These are phyloP conservation scores for Boloria selene DNA, from an alignment of 2,888 invertebrate species.

Conservation along the genomic window DNA sequence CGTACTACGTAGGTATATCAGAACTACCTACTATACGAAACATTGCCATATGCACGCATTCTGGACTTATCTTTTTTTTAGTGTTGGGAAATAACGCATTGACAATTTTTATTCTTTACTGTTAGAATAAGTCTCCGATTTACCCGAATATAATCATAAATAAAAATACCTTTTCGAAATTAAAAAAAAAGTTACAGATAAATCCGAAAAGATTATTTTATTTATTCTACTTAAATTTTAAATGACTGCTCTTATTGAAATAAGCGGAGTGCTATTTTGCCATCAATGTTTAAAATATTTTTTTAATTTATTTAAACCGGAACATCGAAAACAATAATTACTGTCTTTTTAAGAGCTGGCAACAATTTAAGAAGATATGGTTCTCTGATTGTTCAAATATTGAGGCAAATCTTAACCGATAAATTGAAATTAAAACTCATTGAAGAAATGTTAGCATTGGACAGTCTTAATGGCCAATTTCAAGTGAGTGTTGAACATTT, in stretches of 20 bases:
- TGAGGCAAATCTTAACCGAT: conserved; percentile 56
- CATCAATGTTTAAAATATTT: not conserved
- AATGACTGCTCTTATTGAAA: no score
- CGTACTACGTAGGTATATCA: not conserved
- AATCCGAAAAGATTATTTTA: no score
- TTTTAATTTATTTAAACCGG: not conserved
- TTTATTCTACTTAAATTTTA: no score
- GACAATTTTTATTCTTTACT: no score
- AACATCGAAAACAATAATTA: not conserved
- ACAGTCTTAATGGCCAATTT: conserved; percentile 64
- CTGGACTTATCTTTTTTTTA: no score
- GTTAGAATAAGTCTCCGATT: no score
- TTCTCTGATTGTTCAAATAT: conserved; percentile 56
- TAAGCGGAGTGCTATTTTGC: no score
- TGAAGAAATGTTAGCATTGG: conserved; percentile 69
- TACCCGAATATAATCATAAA: no score
- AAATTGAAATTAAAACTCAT: conserved; percentile 64
- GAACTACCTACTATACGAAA: not conserved
- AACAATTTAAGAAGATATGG: conserved; percentile 60
- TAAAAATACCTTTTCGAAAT: no score
- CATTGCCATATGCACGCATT: not conserved
- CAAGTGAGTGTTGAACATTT: conserved; percentile 54
- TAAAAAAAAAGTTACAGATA: no score
- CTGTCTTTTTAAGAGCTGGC: conserved; percentile 58
- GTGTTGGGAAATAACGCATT: no score